A percentile compares a stretch with the other conserved stretches of the same genome.
Evolutionary conservation across 2,113 vertebrate species (phyloP).

Genomic region (Xiphophorus couchianus): DNA sequence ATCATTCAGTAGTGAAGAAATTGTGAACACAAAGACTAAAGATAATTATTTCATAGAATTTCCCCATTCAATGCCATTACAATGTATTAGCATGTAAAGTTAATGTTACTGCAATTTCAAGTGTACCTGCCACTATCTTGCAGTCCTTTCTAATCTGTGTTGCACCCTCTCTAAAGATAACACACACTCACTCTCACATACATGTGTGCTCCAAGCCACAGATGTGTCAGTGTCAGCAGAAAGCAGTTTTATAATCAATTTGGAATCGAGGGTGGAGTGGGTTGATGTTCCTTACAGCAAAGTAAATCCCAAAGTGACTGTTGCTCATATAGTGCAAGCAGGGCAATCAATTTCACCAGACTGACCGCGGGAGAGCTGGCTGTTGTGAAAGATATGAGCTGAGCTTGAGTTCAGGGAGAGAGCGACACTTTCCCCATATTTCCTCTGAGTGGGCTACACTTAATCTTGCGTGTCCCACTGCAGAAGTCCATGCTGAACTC

Average conservation of each 20-base stretch:
- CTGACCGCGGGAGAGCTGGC: slow-evolving; percentile 44
- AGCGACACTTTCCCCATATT: slow-evolving; percentile 24
- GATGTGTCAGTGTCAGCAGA: slow-evolving; percentile 68
- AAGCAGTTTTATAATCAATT: slow-evolving; percentile 78
- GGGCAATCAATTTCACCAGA: slow-evolving; percentile 71
- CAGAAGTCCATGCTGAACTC: slow-evolving; percentile 23
- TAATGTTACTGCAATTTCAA: slow-evolving; percentile 12
- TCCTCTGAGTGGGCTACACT: slow-evolving; percentile 8
- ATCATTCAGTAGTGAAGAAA: not conserved
- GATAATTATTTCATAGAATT: not conserved
- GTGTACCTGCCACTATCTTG: not conserved
- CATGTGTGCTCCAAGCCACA: slow-evolving; percentile 34
- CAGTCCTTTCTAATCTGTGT: slow-evolving; percentile 1
- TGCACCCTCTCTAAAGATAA: not conserved
- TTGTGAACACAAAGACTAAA: not conserved
- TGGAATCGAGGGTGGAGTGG: slow-evolving; percentile 64
- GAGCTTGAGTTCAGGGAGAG: slow-evolving; percentile 34
- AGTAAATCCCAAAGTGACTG: slow-evolving; percentile 78
- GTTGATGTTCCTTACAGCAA: slow-evolving; percentile 68
- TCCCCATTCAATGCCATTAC: not conserved
- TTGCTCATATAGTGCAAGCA: slow-evolving; percentile 68
- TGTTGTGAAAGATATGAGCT: slow-evolving; percentile 50
- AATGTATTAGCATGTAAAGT: too few relatives aligned
- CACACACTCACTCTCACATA: slow-evolving; percentile 12
- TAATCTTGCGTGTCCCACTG: not conserved